Conservation (phyloP, 2,113 vertebrate species). For the Brevimyrus niger region DNA sequence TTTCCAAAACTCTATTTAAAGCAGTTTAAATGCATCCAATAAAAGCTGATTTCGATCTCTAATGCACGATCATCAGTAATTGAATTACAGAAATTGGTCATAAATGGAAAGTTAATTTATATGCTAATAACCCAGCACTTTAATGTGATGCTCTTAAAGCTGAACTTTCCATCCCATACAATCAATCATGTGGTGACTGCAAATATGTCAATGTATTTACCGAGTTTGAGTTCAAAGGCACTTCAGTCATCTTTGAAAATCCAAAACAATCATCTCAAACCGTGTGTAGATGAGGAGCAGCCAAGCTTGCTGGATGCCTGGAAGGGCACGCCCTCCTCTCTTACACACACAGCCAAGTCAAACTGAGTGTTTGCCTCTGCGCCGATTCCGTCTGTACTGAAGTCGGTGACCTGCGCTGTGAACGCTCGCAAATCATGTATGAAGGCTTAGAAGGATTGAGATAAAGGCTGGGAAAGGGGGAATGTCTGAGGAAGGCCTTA, state of each 20-base stretch:
- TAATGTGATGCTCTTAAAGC: not conserved
- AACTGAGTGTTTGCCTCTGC: not conserved
- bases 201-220: not conserved
- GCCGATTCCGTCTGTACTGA: not conserved
- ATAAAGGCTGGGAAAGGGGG: not conserved
- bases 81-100: not conserved
- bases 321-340: not conserved
- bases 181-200: not conserved
- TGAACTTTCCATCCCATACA: not conserved
- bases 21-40: not conserved
- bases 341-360: not conserved
- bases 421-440: not conserved
- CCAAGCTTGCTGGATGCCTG: not conserved
- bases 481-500: not conserved
- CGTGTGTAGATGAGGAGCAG: not conserved
- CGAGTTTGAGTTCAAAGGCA: not conserved
- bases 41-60: not conserved
- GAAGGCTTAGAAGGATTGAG: not conserved
- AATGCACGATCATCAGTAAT: not conserved
- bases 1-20: not conserved
- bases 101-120: not conserved
- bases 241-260: not conserved
- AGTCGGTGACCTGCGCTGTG: not conserved
- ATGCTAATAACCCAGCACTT: not conserved
- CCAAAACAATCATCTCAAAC: not conserved